Conservation (phyloP, 2,113 vertebrate genomes). For the Vicugna pacos region DNA sequence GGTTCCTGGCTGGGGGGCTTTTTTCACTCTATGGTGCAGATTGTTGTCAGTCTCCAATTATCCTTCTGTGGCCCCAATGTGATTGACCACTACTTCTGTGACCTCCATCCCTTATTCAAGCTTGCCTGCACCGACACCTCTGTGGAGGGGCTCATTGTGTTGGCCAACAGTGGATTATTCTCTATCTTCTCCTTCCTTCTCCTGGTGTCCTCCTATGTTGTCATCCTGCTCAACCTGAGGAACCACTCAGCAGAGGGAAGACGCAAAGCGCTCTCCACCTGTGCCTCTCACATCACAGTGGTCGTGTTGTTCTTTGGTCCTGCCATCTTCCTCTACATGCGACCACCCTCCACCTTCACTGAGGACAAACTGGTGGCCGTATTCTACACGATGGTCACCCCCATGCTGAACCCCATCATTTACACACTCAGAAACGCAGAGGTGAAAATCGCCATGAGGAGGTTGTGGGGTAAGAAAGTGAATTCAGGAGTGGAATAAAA, state of each 20-base stretch:
- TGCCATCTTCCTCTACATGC: conserved; percentile 66
- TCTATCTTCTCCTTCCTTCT: not conserved
- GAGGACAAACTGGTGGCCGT: not conserved
- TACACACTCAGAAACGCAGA: conserved; percentile 68
- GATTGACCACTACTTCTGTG: conserved; percentile 80
- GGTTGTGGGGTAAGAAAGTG: not conserved
- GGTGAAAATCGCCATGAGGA: conserved; percentile 51
- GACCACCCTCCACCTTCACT: conserved; percentile 71
- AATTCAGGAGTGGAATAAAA: not conserved
- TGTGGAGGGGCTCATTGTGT: not conserved
- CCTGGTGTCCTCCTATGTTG: not conserved
- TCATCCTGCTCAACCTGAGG: conserved; percentile 59
- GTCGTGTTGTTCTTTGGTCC: conserved; percentile 73
- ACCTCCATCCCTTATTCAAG: conserved; percentile 69
- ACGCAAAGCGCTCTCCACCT: not conserved
- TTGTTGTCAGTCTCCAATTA: conserved; percentile 27
- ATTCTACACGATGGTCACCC: not conserved
- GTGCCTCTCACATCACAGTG: conserved; percentile 52
- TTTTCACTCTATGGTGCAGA: conserved; percentile 59
- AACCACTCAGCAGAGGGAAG: conserved; percentile 64
- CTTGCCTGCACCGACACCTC: conserved; percentile 71
- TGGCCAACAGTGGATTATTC: conserved; percentile 46
- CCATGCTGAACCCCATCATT: too few species aligned
- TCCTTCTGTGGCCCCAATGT: conserved; percentile 73
- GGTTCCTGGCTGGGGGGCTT: conserved; percentile 69